A percentile compares a stretch with the other conserved stretches of the same genome.
Evolutionary conservation across 2,113 vertebrate genomes (phyloP).

Genomic region (Sturnus vulgaris): DNA sequence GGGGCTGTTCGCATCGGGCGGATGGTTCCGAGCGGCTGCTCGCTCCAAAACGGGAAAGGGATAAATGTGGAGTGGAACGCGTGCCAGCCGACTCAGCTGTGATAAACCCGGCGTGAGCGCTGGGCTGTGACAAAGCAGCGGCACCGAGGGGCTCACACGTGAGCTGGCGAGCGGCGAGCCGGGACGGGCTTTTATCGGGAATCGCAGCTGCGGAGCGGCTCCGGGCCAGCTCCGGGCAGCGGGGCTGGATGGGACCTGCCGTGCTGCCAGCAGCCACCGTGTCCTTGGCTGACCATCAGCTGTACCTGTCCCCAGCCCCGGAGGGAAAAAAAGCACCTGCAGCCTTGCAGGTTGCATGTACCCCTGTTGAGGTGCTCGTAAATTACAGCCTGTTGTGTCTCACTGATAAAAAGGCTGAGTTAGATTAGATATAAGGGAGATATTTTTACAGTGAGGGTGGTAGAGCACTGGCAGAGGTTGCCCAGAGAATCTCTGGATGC

Average conservation of each 20-base stretch:
- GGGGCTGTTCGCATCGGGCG: background rate
- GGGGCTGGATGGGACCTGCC: accelerated
- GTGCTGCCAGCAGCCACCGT: accelerated
- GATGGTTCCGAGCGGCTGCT: background rate
- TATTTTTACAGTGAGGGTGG: background rate
- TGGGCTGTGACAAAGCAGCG: background rate
- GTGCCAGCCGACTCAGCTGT: background rate
- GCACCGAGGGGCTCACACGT: background rate
- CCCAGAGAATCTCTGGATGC: background rate
- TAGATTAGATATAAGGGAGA: background rate
- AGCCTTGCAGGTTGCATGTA: background rate
- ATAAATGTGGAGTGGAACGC: accelerated
- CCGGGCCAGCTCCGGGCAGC: accelerated
- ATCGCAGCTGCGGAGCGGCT: background rate
- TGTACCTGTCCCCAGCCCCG: background rate
- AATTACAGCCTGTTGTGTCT: background rate
- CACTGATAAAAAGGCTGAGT: background rate
- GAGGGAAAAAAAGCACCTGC: background rate
- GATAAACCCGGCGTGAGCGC: background rate
- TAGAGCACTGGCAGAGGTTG: background rate
- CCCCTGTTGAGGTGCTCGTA: background rate
- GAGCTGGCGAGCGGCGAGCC: background rate
- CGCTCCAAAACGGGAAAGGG: background rate
- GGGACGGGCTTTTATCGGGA: background rate
- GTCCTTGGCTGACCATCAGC: background rate